phyloP scores from a whole-genome alignment of 2,888 invertebrate genomes.

The Priocnemis perturbator region DNA sequence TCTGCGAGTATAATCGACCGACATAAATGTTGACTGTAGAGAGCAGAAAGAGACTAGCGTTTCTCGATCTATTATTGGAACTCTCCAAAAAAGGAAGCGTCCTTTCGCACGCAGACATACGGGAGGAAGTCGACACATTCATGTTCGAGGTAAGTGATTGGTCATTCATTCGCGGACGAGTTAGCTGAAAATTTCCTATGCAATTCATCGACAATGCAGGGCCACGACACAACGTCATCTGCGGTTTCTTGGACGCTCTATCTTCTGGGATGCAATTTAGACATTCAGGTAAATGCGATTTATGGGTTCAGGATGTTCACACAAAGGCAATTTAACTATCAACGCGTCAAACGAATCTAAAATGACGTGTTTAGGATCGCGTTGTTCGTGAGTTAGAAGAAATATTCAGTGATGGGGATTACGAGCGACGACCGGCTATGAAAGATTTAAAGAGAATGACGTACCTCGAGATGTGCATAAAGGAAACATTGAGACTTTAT shows the following conservation, averaged over 20 bases:
- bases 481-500: constrained; percentile 78
- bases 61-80: constrained; percentile 82
- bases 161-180: too few species aligned
- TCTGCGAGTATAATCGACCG: too few species aligned
- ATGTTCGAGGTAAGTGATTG: constrained; percentile 80
- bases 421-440: constrained; percentile 58
- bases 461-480: constrained; percentile 79
- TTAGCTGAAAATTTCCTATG: not conserved
- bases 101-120: constrained; percentile 79
- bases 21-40: too few species aligned
- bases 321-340: too few species aligned
- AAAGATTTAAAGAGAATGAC: constrained; percentile 73
- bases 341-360: too few species aligned
- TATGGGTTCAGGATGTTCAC: constrained; percentile 60
- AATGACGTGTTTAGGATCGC: not conserved
- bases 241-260: constrained; percentile 77
- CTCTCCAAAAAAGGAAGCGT: constrained; percentile 78
- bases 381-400: not conserved
- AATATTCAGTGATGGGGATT: constrained; percentile 52
- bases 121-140: constrained; percentile 85
- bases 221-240: constrained; percentile 77
- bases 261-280: constrained; percentile 75
- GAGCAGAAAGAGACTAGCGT: constrained; percentile 79
- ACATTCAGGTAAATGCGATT: constrained; percentile 75
- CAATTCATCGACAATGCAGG: constrained; percentile 61